Percentiles rank a stretch among this genome's conserved stretches.
Evolutionary conservation across 2,113 vertebrate genomes (phyloP).

Genomic region (Cyprinodon brontotheroides): DNA sequence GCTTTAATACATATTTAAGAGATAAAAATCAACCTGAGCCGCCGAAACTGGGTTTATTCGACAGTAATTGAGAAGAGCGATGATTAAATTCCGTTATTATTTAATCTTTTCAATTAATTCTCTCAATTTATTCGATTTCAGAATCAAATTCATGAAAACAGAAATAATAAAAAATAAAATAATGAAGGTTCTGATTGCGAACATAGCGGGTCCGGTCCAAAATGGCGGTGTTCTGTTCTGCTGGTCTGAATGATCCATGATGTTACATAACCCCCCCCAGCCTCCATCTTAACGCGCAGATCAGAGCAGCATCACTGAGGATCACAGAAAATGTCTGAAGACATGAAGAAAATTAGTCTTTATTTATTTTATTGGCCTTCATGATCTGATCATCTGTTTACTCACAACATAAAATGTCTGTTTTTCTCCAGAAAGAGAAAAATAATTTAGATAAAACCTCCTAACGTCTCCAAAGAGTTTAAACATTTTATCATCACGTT

Average conservation of each 20-base stretch:
- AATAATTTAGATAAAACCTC: no score
- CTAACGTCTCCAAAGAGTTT: no score
- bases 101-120: not conserved
- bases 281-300: not conserved
- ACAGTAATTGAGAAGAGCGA: not conserved
- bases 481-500: no score
- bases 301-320: not conserved
- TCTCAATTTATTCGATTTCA: not conserved
- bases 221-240: constrained; percentile 37
- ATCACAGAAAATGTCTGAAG: not conserved
- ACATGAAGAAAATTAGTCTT: not conserved
- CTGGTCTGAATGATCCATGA: constrained; percentile 28
- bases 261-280: constrained; percentile 53
- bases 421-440: no score
- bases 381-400: no score
- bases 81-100: not conserved
- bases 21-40: not conserved
- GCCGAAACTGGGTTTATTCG: not conserved
- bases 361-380: no score
- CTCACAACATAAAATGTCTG: no score
- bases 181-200: not conserved
- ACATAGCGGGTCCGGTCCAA: constrained; percentile 29
- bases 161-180: not conserved
- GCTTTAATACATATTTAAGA: constrained; percentile 24
- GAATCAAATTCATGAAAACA: not conserved